A percentile compares a stretch with the other conserved stretches of the same genome.
Conservation (phyloP, 2,113 vertebrate genomes). For the Mugil cephalus region DNA sequence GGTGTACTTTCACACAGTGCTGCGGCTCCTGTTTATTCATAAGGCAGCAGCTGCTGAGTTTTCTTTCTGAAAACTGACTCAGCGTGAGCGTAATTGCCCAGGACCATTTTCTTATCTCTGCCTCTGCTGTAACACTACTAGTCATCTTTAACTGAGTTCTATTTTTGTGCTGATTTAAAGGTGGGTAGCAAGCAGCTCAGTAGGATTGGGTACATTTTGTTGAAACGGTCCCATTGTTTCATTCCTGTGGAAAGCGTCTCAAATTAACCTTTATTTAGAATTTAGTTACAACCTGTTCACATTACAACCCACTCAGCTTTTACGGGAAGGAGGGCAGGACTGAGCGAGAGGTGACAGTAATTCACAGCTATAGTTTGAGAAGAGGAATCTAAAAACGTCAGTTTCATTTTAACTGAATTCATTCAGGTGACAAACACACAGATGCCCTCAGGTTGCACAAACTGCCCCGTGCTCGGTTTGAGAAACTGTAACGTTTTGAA, state of each 20-base stretch:
- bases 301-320: constrained; percentile 6
- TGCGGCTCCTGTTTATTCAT: constrained; percentile 47
- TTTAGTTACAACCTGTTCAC: background rate
- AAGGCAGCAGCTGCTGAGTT: constrained; percentile 66
- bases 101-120: constrained; percentile 73
- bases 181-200: constrained; percentile 41
- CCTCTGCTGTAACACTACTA: constrained; percentile 63
- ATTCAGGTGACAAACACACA: background rate
- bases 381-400: constrained; percentile 19
- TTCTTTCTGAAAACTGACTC: constrained; percentile 60
- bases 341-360: constrained; percentile 35
- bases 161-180: constrained; percentile 55
- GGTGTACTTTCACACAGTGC: constrained; percentile 19
- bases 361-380: constrained; percentile 31
- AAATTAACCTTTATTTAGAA: constrained; percentile 29
- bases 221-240: constrained; percentile 64
- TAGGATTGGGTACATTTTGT: constrained; percentile 48
- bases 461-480: background rate
- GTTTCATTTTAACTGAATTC: constrained; percentile 30
- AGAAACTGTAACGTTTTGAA: background rate
- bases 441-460: background rate
- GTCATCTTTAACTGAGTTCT: constrained; percentile 59
- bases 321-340: constrained; percentile 25
- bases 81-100: constrained; percentile 70
- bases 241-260: constrained; percentile 43